Evolutionary conservation across 1,140 invertebrate genomes (phyloP), one percentile per base, ranked within the genome.

Genomic region (Plodia interpunctella): DNA sequence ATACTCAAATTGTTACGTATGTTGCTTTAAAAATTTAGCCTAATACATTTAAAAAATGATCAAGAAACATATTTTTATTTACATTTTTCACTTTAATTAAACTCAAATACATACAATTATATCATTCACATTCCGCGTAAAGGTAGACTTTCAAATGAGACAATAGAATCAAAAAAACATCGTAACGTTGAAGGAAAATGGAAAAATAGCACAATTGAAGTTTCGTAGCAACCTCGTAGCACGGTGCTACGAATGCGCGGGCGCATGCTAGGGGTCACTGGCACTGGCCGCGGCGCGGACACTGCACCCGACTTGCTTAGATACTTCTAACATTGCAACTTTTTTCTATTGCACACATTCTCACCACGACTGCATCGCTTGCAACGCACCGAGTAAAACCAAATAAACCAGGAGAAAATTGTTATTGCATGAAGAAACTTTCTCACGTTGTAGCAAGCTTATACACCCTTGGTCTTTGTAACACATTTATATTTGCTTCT

Each of bases 341-440:
- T 87, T 77, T 87, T 87, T 87, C 78, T 87, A 85, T 83, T 73
- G 68, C 75, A 73, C 71, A 76, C 81, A 86, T 88, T 88, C 85
- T 73, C 73, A 74, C 67, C 73, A 38, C 60, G 66, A 11, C 49
- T 51, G 18, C 18, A 53, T 25, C 10, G 38, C 5, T n/a, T 44
- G 38, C 38, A 44, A 9, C 32, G 38, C 38, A n/a, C 51, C 5
- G 21, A 53, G 18, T n/a, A 53, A 53, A 53, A 25, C 13, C 28
- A 53, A 53, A 21, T 25, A 53, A 20, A 53, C 20, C 20, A n/a
- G 51, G 11, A 53, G 21, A 51, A 51, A 51, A 51, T 51, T 35
- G 9, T 25, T 25, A 32, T 32, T 32, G 10, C 30, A 32, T 6
- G 13, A 44, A 44, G 13, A 13, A 10, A 44, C 38, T 44, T 17